Conservation (phyloP, 2,113 vertebrate species). For the Leucopsar rothschildi region DNA sequence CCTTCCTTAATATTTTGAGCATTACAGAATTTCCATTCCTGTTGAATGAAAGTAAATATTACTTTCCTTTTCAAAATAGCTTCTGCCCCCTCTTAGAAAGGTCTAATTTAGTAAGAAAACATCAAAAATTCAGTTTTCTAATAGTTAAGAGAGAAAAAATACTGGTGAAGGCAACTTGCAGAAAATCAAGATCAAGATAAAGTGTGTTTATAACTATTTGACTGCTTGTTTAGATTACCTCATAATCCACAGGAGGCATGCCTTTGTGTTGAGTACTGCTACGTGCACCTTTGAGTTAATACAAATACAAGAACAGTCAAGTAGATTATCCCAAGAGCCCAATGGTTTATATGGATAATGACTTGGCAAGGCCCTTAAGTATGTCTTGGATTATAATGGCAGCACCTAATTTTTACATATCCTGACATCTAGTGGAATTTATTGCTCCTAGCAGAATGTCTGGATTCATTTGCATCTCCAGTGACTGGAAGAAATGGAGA, state of each 20-base stretch:
- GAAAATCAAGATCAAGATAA: background rate
- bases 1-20: background rate
- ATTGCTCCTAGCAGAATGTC: background rate
- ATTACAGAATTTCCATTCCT: background rate
- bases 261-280: background rate
- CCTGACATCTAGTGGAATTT: conserved; percentile 39
- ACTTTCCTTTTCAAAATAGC: background rate
- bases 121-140: background rate
- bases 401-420: background rate
- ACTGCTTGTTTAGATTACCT: background rate
- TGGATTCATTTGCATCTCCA: background rate
- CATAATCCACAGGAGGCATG: background rate
- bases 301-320: background rate
- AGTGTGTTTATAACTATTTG: background rate
- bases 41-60: background rate
- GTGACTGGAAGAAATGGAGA: background rate
- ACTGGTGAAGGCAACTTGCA: background rate
- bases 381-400: background rate
- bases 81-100: background rate
- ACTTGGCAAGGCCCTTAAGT: background rate
- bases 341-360: background rate
- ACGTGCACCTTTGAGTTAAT: background rate
- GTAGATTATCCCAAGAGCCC: background rate
- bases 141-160: background rate
- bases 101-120: background rate